These are phyloP conservation scores for Alethe diademata DNA, from an alignment of 2,113 vertebrate genomes.

Conservation along the genomic window DNA sequence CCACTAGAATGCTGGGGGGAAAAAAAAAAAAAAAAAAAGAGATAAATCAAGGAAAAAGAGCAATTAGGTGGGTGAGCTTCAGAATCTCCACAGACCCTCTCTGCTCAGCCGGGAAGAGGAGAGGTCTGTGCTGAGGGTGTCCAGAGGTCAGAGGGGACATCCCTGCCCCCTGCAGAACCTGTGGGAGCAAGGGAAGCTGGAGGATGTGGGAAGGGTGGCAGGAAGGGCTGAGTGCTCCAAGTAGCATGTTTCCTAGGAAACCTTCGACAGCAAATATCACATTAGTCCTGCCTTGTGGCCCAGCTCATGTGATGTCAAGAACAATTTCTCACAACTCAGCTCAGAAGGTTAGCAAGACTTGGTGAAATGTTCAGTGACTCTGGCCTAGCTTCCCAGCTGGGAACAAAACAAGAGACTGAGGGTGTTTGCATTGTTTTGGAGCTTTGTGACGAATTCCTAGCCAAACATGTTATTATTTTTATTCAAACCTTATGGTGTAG, in stretches of 20 bases:
- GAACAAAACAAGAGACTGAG: not conserved
- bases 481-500: not conserved
- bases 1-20: not conserved
- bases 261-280: slow-evolving; percentile 56
- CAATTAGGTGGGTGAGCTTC: not conserved
- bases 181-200: not conserved
- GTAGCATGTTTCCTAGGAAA: slow-evolving; percentile 61
- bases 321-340: slow-evolving; percentile 64
- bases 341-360: slow-evolving; percentile 58
- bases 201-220: not conserved
- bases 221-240: not conserved
- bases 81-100: not conserved
- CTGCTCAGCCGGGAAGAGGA: not conserved
- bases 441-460: not conserved
- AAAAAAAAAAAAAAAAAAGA: not conserved
- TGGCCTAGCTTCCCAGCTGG: not conserved
- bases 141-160: not conserved
- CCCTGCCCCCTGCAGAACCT: not conserved
- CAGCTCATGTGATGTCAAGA: slow-evolving; percentile 62
- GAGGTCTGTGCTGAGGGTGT: not conserved
- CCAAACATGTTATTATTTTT: not conserved
- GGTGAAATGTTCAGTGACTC: slow-evolving; percentile 36
- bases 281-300: slow-evolving; percentile 62
- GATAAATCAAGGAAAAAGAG: not conserved
- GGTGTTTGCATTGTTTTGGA: not conserved